Evolutionary conservation across 2,113 vertebrate genomes (phyloP).

Genomic region (Platysteira castanea): DNA sequence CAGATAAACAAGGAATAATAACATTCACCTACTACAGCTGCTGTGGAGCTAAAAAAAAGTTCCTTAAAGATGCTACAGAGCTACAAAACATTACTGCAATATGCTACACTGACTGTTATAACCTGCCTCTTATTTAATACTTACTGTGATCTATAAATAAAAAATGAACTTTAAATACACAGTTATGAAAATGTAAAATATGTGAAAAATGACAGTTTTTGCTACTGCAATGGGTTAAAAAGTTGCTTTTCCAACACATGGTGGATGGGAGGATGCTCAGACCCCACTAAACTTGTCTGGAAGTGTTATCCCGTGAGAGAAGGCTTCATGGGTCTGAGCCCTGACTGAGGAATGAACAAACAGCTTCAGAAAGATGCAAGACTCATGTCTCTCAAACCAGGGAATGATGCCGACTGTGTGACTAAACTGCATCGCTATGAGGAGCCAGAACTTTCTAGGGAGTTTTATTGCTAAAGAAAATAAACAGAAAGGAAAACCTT

Average conservation of each 20-base stretch:
- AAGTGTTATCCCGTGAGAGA: background rate
- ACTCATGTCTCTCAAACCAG: background rate
- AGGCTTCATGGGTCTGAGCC: background rate
- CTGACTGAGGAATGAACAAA: background rate
- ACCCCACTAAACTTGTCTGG: background rate
- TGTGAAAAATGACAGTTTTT: background rate
- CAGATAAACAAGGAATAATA: background rate
- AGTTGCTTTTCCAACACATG: background rate
- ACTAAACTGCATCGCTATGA: background rate
- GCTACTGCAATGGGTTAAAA: background rate
- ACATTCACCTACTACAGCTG: background rate
- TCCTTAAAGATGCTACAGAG: background rate
- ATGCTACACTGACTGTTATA: background rate
- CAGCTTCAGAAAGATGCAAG: background rate
- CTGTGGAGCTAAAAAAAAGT: background rate
- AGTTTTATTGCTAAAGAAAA: background rate
- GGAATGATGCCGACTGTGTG: background rate
- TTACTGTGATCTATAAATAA: background rate
- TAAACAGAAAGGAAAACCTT: background rate
- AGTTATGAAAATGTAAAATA: background rate
- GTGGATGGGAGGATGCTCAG: background rate
- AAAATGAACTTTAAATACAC: background rate
- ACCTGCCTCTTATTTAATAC: background rate
- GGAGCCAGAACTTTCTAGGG: background rate
- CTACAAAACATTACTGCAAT: background rate